Evolutionary conservation across 2,797 vertebrate genomes (phyloP).

Genomic region (Notoglanidium macrostoma): DNA sequence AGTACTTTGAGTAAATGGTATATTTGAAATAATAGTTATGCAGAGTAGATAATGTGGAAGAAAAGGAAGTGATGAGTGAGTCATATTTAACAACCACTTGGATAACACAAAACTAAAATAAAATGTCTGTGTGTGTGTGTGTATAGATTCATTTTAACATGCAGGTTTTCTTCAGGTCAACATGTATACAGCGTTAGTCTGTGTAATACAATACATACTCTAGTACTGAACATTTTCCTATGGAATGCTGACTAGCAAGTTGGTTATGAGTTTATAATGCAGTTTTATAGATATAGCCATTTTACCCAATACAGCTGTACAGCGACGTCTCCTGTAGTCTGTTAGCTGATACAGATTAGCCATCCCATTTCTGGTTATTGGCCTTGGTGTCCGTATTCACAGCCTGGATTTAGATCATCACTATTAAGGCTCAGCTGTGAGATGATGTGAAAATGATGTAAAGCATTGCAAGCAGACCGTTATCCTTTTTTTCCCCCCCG

Average conservation of each 20-base stretch:
- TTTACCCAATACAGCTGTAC: too few relatives aligned
- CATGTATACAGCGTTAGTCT: not conserved
- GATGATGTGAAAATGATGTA: conserved; percentile 59
- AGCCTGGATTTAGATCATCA: not conserved
- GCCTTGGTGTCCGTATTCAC: not conserved
- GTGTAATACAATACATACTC: not conserved
- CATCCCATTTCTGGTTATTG: not conserved
- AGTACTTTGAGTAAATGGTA: not conserved
- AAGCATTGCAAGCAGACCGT: conserved; percentile 55
- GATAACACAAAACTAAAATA: not conserved
- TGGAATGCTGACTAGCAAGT: not conserved
- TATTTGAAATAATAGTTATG: not conserved
- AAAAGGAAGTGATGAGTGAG: not conserved
- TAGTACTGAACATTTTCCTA: not conserved
- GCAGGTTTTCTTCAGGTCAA: not conserved
- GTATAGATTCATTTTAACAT: not conserved
- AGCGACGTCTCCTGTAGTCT: not conserved
- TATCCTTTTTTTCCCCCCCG: conserved; percentile 27
- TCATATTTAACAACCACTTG: not conserved
- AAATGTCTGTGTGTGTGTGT: not conserved
- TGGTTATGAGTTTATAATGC: not conserved
- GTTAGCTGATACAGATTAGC: not conserved
- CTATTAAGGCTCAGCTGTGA: conserved; percentile 29
- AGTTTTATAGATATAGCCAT: not conserved
- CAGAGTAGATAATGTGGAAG: not conserved